phyloP scores from a whole-genome alignment of 2,797 vertebrate species.

The Pelochelys cantorii region DNA sequence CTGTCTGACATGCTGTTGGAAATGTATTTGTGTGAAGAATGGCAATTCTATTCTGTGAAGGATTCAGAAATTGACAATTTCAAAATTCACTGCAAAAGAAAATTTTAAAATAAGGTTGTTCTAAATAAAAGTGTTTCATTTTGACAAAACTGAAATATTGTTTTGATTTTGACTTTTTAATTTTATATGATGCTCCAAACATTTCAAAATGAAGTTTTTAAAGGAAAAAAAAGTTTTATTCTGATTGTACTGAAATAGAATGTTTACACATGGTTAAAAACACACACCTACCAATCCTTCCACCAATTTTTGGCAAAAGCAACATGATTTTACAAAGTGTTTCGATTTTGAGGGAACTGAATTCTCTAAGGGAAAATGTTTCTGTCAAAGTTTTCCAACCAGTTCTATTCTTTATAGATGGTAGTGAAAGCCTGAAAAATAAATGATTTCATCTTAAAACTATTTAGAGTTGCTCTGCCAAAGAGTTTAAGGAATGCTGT shows the following conservation, averaged over 20 bases:
- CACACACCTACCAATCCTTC: not conserved
- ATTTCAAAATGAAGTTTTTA: not conserved
- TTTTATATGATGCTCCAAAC: not conserved
- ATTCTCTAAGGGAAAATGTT: not conserved
- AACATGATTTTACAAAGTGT: not conserved
- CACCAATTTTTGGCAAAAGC: not conserved
- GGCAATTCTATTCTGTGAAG: not conserved
- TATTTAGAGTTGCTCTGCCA: not conserved
- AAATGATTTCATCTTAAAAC: not conserved
- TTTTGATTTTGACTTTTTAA: not conserved
- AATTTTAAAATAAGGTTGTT: not conserved
- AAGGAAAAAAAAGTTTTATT: not conserved
- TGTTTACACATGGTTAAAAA: not conserved
- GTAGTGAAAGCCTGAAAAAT: conserved; percentile 44
- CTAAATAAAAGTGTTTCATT: not conserved
- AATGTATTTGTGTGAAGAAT: conserved; percentile 13
- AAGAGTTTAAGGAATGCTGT: conserved; percentile 10
- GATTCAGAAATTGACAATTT: not conserved
- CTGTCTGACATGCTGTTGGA: conserved; percentile 28
- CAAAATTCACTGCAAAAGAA: not conserved
- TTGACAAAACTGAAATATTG: not conserved
- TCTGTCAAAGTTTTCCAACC: not conserved
- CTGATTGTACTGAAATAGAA: not conserved
- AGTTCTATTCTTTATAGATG: rapidly evolving
- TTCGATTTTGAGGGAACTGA: not conserved